Evolutionary conservation across 2,888 invertebrate genomes (phyloP).

Genomic region (Omphaloscelis lunosa): DNA sequence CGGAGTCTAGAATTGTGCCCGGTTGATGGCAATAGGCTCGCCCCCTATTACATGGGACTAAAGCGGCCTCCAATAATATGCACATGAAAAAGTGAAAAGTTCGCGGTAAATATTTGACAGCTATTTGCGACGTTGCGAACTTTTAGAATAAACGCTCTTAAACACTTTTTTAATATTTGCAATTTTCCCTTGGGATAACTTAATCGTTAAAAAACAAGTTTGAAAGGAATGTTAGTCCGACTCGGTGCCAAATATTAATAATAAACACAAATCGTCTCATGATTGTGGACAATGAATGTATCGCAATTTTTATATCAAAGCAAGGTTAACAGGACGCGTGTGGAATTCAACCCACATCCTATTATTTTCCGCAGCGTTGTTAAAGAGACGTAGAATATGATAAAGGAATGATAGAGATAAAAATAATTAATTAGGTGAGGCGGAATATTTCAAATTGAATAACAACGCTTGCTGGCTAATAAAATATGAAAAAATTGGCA

Average conservation of each 20-base stretch:
- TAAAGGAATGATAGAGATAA: neutral
- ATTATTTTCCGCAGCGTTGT: conserved; percentile 58
- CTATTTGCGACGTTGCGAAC: no score
- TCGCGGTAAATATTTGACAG: no score
- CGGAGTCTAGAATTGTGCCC: no score
- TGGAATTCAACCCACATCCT: conserved; percentile 67
- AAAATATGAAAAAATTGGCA: neutral
- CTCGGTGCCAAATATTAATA: conserved; percentile 31
- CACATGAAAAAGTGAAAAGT: neutral
- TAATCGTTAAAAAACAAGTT: neutral
- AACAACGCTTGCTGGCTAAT: neutral
- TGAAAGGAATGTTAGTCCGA: neutral
- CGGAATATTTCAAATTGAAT: neutral
- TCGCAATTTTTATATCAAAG: conserved; percentile 68
- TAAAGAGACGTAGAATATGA: neutral
- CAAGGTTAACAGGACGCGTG: conserved; percentile 64
- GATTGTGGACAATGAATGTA: conserved; percentile 49
- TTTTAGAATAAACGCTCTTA: no score
- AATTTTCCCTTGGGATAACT: neutral
- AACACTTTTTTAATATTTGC: no score
- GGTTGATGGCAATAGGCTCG: no score
- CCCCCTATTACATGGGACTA: no score
- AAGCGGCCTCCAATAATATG: neutral
- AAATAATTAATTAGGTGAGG: neutral
- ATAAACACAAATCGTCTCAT: neutral